Evolutionary conservation across 2,888 invertebrate genomes (phyloP).

Genomic region (Euplagia quadripunctaria): DNA sequence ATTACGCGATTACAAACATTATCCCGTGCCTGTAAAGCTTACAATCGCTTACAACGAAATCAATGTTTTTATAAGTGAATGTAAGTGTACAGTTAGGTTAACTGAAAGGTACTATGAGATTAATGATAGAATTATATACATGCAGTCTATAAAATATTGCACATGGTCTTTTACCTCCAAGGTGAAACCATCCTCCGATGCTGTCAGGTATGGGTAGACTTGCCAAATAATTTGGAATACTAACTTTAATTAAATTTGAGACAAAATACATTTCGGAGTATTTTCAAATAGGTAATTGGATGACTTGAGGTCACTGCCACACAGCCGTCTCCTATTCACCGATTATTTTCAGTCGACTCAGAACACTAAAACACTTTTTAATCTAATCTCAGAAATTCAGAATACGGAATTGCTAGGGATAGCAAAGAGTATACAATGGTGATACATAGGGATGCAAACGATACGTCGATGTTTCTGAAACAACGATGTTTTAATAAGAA

Average conservation of each 20-base stretch:
- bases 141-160: slow-evolving; percentile 18
- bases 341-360: not conserved
- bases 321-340: slow-evolving; percentile 20
- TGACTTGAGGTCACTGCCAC: slow-evolving; percentile 31
- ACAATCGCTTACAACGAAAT: slow-evolving; percentile 23
- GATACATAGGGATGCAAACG: too few species aligned
- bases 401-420: too few species aligned
- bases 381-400: not conserved
- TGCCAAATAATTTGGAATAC: slow-evolving; percentile 94
- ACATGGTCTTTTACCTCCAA: slow-evolving; percentile 88
- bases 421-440: too few species aligned
- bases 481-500: too few species aligned
- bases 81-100: slow-evolving; percentile 8
- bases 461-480: too few species aligned
- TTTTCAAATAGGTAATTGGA: slow-evolving; percentile 3
- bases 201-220: slow-evolving; percentile 94
- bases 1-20: slow-evolving; percentile 24
- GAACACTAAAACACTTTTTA: not conserved
- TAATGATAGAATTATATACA: not conserved
- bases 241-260: slow-evolving; percentile 92
- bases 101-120: not conserved
- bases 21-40: slow-evolving; percentile 29
- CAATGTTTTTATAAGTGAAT: slow-evolving; percentile 20
- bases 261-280: slow-evolving; percentile 90
- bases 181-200: slow-evolving; percentile 94